phyloP scores from a whole-genome alignment of 2,888 invertebrate species.

The Tachina fera region DNA sequence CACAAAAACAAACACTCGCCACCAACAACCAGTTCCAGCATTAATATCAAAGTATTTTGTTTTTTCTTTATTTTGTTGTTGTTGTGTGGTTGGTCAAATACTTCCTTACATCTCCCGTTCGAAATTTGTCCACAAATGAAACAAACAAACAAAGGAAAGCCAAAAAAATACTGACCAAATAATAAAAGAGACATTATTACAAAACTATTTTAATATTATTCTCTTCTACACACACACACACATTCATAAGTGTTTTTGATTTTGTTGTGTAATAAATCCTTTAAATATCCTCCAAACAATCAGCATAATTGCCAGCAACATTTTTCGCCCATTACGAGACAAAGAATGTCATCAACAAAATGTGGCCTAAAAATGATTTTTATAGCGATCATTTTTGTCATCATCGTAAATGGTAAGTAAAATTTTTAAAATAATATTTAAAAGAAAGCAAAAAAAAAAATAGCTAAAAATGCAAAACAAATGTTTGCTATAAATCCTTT shows the following conservation, averaged over 20 bases:
- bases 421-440: background rate
- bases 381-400: constrained; percentile 82
- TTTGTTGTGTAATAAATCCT: constrained; percentile 13
- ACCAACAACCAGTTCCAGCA: background rate
- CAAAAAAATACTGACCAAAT: constrained; percentile 15
- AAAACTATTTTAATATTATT: background rate
- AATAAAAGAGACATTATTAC: constrained; percentile 14
- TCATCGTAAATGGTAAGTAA: constrained; percentile 83
- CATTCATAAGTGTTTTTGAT: constrained; percentile 4
- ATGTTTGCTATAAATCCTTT: background rate
- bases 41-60: constrained; percentile 54
- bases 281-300: constrained; percentile 23
- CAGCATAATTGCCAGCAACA: constrained; percentile 64
- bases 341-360: constrained; percentile 82
- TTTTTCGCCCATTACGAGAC: constrained; percentile 63
- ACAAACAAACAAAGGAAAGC: background rate
- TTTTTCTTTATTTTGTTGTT: background rate
- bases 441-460: background rate
- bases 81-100: constrained; percentile 9
- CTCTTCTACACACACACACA: background rate
- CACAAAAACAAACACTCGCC: background rate
- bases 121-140: background rate
- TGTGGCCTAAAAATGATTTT: constrained; percentile 83
- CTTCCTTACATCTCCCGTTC: background rate
- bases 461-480: background rate